phyloP scores from a whole-genome alignment of 2,888 invertebrate genomes.

The Nomada ruficornis region DNA sequence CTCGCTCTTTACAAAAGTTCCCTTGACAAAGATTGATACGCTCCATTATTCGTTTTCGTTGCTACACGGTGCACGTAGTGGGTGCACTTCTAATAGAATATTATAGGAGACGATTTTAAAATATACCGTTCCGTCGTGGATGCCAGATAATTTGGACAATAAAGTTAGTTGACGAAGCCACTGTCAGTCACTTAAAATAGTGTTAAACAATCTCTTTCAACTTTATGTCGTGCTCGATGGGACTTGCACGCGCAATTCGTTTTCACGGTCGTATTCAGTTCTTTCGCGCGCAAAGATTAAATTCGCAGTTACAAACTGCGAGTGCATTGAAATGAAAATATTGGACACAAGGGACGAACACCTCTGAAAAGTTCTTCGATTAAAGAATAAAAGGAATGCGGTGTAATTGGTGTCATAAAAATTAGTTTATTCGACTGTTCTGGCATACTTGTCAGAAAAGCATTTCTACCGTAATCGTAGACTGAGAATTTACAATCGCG shows the following conservation, averaged over 20 bases:
- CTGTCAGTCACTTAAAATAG: too few relatives aligned
- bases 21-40: constrained; percentile 18
- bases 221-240: not conserved
- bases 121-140: not conserved
- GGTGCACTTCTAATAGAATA: constrained; percentile 30
- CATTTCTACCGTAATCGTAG: constrained; percentile 9
- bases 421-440: too few relatives aligned
- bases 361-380: too few relatives aligned
- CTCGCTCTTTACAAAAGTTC: not conserved
- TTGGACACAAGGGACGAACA: not conserved
- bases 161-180: not conserved
- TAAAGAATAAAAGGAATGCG: too few relatives aligned
- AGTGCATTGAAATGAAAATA: constrained; percentile 4
- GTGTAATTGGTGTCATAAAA: too few relatives aligned
- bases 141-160: not conserved
- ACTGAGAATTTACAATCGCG: constrained; percentile 8
- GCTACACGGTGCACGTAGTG: not conserved
- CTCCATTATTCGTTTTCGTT: not conserved
- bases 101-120: constrained; percentile 20
- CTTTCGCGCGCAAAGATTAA: constrained; percentile 26
- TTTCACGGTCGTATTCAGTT: constrained; percentile 21
- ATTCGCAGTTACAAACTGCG: constrained; percentile 13
- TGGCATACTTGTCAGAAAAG: too few relatives aligned
- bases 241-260: constrained; percentile 11
- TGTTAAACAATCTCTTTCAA: constrained; percentile 18